These are phyloP conservation scores for Drosophila merina DNA, from an alignment of 2,888 invertebrate species.

Conservation along the genomic window DNA sequence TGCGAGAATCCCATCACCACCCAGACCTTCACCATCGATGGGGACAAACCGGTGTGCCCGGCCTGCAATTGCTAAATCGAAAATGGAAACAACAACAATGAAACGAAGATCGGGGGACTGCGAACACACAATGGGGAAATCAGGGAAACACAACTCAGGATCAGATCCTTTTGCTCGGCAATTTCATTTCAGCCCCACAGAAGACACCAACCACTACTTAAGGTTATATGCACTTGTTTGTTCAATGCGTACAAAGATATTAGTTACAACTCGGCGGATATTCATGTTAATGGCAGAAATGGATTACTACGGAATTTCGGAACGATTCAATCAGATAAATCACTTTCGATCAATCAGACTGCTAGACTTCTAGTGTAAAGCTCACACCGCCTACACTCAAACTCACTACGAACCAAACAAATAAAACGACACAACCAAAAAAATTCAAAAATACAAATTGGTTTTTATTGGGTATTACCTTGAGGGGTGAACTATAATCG, in stretches of 20 bases:
- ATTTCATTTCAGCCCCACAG: neutral
- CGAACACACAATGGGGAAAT: neutral
- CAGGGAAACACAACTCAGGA: neutral
- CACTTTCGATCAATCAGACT: neutral
- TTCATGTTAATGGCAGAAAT: neutral
- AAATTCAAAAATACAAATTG: neutral
- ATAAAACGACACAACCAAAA: slow-evolving; percentile 1
- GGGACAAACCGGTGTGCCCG: slow-evolving; percentile 90
- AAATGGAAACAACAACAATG: neutral
- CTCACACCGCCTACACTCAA: neutral
- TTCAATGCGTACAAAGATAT: neutral
- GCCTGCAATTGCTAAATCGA: slow-evolving; percentile 84
- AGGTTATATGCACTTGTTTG: neutral
- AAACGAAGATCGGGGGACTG: neutral
- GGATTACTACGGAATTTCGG: neutral
- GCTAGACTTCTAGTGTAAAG: neutral
- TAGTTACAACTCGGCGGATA: slow-evolving; percentile 1
- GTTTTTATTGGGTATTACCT: neutral
- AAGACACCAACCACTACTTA: neutral
- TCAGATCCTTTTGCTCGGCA: neutral
- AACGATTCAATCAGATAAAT: slow-evolving; percentile 1
- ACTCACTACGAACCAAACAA: slow-evolving; percentile 1
- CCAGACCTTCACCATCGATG: slow-evolving; percentile 90
- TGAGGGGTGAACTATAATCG: no score
- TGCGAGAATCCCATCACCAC: slow-evolving; percentile 90